These are phyloP conservation scores for Notocelia uddmanniana DNA, from an alignment of 2,888 invertebrate genomes.

Conservation along the genomic window DNA sequence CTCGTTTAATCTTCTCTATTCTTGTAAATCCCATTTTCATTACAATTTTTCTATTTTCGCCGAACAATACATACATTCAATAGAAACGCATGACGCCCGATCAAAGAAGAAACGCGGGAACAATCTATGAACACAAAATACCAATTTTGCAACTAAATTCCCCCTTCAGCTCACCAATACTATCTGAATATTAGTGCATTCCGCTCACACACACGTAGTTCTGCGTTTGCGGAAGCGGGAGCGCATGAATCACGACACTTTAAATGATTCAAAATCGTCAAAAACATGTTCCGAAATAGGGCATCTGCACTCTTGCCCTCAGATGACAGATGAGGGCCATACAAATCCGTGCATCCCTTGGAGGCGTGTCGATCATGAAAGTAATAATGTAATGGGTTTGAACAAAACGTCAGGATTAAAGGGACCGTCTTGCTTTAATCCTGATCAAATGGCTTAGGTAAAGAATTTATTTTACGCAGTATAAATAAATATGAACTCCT, in stretches of 20 bases:
- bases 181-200: not conserved
- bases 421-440: constrained; percentile 26
- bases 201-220: not conserved
- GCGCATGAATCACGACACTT: not conserved
- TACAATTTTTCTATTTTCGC: constrained; percentile 55
- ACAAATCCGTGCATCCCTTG: constrained; percentile 49
- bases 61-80: constrained; percentile 52
- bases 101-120: constrained; percentile 4
- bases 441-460: constrained; percentile 10
- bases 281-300: not conserved
- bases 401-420: constrained; percentile 36
- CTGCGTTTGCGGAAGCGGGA: not conserved
- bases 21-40: constrained; percentile 22
- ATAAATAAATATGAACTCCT: not conserved
- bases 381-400: constrained; percentile 51
- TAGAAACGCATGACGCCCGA: not conserved
- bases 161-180: not conserved
- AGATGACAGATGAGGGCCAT: constrained; percentile 62
- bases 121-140: not conserved
- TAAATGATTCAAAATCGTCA: not conserved
- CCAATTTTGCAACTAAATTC: not conserved
- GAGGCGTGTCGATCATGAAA: constrained; percentile 45
- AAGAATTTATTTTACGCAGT: not conserved
- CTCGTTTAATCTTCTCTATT: constrained; percentile 29
- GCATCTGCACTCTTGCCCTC: not conserved